phyloP scores from a whole-genome alignment of 2,888 invertebrate species.

The Amiota communis region DNA sequence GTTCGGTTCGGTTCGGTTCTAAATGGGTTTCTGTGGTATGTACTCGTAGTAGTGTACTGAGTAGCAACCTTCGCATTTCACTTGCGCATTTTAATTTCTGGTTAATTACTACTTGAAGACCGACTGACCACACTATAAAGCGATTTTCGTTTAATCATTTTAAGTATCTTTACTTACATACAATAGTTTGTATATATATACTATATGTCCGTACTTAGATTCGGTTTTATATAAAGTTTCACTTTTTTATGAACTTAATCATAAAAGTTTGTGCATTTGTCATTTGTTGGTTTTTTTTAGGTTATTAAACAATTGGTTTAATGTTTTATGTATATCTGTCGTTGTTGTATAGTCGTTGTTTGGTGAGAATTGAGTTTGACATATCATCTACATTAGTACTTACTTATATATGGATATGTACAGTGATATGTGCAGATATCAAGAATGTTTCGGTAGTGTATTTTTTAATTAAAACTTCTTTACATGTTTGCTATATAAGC shows the following conservation, averaged over 20 bases:
- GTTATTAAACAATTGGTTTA: constrained; percentile 33
- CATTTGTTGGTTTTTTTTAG: constrained; percentile 28
- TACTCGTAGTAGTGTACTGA: not conserved
- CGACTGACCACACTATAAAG: constrained; percentile 2
- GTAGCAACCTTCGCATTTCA: constrained; percentile 4
- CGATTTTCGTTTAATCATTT: not conserved
- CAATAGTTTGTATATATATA: not conserved
- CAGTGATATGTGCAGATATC: no score
- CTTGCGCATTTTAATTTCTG: constrained; percentile 14
- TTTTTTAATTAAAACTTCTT: no score
- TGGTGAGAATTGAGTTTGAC: no score
- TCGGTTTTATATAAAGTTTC: constrained; percentile 45
- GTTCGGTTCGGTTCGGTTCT: constrained; percentile 6
- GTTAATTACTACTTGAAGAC: constrained; percentile 20
- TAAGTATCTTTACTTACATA: not conserved
- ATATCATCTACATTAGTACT: no score
- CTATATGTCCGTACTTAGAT: not conserved
- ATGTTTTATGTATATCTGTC: constrained; percentile 46
- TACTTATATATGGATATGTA: no score
- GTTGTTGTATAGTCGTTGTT: not conserved
- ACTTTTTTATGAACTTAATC: constrained; percentile 55
- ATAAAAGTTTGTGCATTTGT: constrained; percentile 43
- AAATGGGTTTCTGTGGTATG: constrained; percentile 8
- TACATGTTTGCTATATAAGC: no score
- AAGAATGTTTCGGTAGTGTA: no score